Evolutionary conservation across 1,140 invertebrate genomes (phyloP), one percentile per base, ranked within the genome.

Genomic region (Tigriopus japonicus): DNA sequence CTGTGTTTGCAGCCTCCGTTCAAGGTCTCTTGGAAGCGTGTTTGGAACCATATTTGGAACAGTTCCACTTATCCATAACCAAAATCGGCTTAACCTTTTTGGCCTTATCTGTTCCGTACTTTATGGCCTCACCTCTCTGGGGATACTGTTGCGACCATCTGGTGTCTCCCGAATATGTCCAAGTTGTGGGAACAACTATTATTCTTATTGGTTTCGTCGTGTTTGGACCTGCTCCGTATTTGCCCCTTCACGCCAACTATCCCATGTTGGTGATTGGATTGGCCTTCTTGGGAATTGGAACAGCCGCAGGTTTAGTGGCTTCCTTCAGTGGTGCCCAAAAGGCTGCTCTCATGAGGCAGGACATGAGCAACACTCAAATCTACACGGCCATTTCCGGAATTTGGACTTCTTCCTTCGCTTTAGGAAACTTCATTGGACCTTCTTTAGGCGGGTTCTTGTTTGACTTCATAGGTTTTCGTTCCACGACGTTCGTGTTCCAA

Each of bases 61-160:
- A 81, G 71, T 79, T 89, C 66, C 68, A 79, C 13, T 72, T 91
- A 54, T 80, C 66, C 17, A 84, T 85, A 0, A 76, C 87, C 9
- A 68, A 86, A 10, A 72, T 89, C 24, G 87, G 87, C 0, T 68
- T 88, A 12, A 83, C 88, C 78, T 91, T 92, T 69, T 79, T 91
- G 14, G 83, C 90, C 49, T 88, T 86, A 67, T 87, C 87, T 5
- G 86, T 82, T 0, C 79, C 82, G 13, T 92, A 91, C 70, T 86
- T 86, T 0, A 45, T 85, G 0, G 83, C 84, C 0, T 84, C 86
- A 0, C 87, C 87, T 0, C 71, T 74, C 13, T 90, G 84, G 81
- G 87, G 87, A 24, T 84, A 79, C 78, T 64, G 87, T 0, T 86
- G 85, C 66, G 86, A 88, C 68, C 78, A 77, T 59, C 66, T 71